Base-by-base conservation (phyloP, 1,140 invertebrate species). In the Arctopsyche grandis region DNA sequence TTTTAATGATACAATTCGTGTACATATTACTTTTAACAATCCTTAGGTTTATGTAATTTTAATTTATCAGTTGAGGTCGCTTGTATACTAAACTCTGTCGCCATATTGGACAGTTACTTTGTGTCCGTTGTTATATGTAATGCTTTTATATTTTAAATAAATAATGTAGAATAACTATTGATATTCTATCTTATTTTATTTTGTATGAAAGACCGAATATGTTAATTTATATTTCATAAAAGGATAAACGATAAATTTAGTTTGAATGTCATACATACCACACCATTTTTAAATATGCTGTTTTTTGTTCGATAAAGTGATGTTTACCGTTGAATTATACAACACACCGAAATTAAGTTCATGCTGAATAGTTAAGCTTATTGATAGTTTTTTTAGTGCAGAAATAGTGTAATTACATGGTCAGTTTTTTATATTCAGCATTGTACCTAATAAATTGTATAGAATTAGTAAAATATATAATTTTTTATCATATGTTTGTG, bases 391-490 rank as follows among this genome's bases (percentile, higher is more conserved):
- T 58, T 75, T 80, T 80, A 82, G 78, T 71, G 73, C 73, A 78
- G 77, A 75, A 79, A 79, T 82, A 81, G 74, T 77, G 71, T 79
- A 66, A 79, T 80, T 80, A 46, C 79, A 80, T 80, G 81, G 81
- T 82, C 81, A 82, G 81, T 82, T 82, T 76, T 82, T 70, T 76
- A 79, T 79, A 75, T 82, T 78, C 81, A 82, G 78, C 81, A 82
- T 82, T 82, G 81, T 82, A 82, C 81, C 81, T 80, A 80, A 80
- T 78, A 26, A 75, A 75, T 82, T 82, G 79, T 82, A 82, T 82
- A 82, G 81, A 82, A 80, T 82, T 82, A 82, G 81, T 82, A 71
- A 82, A 82, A 82, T 82, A 82, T 82, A 82, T 82, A 82, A 82
- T 82, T 82, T 82, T 82, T 78, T 82, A 82, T 82, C 79, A 80